These are phyloP conservation scores for Drosophila siamana DNA, from an alignment of 2,888 invertebrate species.

Conservation along the genomic window DNA sequence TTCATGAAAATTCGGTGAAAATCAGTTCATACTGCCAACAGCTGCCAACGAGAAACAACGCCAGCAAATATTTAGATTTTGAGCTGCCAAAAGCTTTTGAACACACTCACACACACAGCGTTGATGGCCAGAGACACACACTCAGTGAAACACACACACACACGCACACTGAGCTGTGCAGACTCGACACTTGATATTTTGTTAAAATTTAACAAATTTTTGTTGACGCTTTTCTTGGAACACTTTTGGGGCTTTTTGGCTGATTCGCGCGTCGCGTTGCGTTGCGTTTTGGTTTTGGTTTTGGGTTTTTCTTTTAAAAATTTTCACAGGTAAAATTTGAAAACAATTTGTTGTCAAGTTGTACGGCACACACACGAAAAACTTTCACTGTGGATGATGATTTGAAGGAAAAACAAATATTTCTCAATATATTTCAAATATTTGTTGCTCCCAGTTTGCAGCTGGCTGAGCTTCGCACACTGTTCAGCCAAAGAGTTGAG, in stretches of 20 bases:
- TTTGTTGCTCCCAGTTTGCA: slow-evolving; percentile 35
- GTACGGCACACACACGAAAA: slow-evolving; percentile 30
- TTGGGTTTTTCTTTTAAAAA: slow-evolving; percentile 32
- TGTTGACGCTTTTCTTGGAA: slow-evolving; percentile 59
- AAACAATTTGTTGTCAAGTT: slow-evolving; percentile 27
- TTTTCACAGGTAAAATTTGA: slow-evolving; percentile 75
- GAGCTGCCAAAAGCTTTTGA: slow-evolving; percentile 64
- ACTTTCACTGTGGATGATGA: slow-evolving; percentile 71
- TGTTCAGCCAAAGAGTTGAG: slow-evolving; percentile 44
- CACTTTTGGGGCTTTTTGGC: slow-evolving; percentile 50
- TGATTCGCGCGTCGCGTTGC: slow-evolving; percentile 54
- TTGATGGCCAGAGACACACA: slow-evolving; percentile 36
- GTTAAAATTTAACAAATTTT: slow-evolving; percentile 48
- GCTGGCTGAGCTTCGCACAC: slow-evolving; percentile 30
- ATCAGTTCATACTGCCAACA: slow-evolving; percentile 82
- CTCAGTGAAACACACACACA: slow-evolving; percentile 22
- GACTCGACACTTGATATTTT: slow-evolving; percentile 47
- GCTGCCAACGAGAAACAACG: slow-evolving; percentile 74
- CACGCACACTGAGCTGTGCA: slow-evolving; percentile 48
- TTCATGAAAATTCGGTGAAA: slow-evolving; percentile 69
- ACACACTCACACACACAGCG: slow-evolving; percentile 38
- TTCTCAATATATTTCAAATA: slow-evolving; percentile 27
- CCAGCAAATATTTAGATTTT: slow-evolving; percentile 61
- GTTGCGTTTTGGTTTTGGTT: slow-evolving; percentile 32
- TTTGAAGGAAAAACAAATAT: slow-evolving; percentile 26